Base-by-base conservation (phyloP, 2,797 vertebrate species). In the Telmatherina bonti region DNA sequence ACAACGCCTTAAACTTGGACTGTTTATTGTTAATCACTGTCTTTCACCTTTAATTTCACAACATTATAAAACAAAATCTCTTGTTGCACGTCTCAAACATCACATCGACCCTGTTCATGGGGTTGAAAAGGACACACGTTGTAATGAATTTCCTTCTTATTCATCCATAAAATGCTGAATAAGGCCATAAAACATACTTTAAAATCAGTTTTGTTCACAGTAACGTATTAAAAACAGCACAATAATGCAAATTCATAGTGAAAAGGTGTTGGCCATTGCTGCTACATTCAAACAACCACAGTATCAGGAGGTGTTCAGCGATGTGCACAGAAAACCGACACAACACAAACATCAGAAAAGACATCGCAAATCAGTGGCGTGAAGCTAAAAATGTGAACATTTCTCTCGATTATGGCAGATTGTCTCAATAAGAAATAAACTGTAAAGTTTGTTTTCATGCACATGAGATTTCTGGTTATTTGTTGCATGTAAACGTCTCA, bases 261-360 rank as follows among this genome's bases (percentile, higher is more conserved):
- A 64, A 52, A 62, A 38, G 30, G 61, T 58, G 41, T 1, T 62
- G 30, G 31, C n/a, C 31, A 18, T 0, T 18, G 22, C 33, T 33
- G 16, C 6, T 47, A 76, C 74, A 67, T 71, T 84, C 72, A 83
- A 69, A 74, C 64, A 65, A 71, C 62, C 59, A 74, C 78, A 66
- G 74, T 33, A 35, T 54, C 9, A 64, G 58, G 45, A 74, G 56
- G 63, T 60, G 6, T 62, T 36, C 20, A 68, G 31, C 38, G 33
- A 57, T 2, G 57, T 24, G 20, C 7, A 35, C 53, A 41, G n/a
- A 20, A n/a, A 36, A 38, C 57, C 9, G 30, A 45, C 43, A 43
- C 41, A 43, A 43, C 41, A 43, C 16, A 45, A 20, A 45, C 43
- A 1, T 45, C n/a, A 45, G 41, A 16, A 43, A 43, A 43, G 6